A percentile compares a stretch with the other conserved stretches of the same genome.
phyloP scores from a whole-genome alignment of 2,113 vertebrate species.

The Colinus virginianus region DNA sequence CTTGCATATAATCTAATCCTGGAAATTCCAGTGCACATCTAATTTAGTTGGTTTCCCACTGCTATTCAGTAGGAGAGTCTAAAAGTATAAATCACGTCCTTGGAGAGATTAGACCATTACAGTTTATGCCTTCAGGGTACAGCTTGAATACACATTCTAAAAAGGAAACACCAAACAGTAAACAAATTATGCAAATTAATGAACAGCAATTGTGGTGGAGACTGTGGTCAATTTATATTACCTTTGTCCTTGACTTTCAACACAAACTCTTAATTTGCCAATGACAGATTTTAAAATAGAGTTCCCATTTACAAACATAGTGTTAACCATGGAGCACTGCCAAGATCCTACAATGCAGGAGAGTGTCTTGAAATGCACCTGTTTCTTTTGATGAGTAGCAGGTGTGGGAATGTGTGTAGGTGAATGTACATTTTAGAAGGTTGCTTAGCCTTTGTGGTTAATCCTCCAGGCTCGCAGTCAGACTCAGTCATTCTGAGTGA shows the following conservation, averaged over 20 bases:
- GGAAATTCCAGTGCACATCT: neutral
- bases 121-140: constrained; percentile 33
- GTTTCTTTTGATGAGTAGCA: neutral
- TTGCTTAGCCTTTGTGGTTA: neutral
- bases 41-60: neutral
- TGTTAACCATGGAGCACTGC: neutral
- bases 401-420: neutral
- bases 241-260: constrained; percentile 29
- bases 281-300: constrained; percentile 15
- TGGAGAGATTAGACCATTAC: constrained; percentile 21
- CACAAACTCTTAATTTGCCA: neutral
- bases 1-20: neutral
- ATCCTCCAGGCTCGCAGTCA: neutral
- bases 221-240: neutral
- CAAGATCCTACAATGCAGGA: neutral
- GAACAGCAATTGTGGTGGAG: neutral
- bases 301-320: neutral
- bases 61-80: neutral
- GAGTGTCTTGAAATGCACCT: neutral
- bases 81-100: constrained; percentile 19
- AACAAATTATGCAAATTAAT: constrained; percentile 48
- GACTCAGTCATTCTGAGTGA: neutral
- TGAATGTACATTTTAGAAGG: neutral
- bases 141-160: constrained; percentile 4
- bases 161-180: constrained; percentile 42